Base-by-base conservation (phyloP, 1,140 invertebrate genomes). In the Zaprionus gabonicus region DNA sequence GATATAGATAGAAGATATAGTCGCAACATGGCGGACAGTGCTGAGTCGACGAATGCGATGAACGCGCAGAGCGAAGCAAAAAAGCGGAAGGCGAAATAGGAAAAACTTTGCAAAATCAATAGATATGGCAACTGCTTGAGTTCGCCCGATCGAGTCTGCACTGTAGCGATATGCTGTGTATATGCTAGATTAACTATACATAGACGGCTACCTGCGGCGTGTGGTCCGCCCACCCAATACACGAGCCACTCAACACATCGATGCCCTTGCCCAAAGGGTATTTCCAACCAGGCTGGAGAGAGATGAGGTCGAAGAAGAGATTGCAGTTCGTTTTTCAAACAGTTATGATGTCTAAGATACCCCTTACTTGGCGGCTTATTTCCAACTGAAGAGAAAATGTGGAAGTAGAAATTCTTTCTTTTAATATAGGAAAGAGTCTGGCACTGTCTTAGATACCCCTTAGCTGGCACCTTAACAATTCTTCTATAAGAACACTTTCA, bases 1-100 rank as follows among this genome's bases (percentile, higher is more conserved):
- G 67, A 76, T 79, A 80, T 63, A 46, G 53, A 55, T 31, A 34
- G n/a, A 67, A 67, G 65, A 67, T 67, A 67, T 58, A 58, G 31
- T 20, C 62, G 20, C 1, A 13, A 13, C 23, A 23, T 6, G 25
- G 31, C 13, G 27, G 34, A 46, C 41, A 46, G 41, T 46, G 41
- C n/a, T 5, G 13, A 38, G 36, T 38, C 7, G 41, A 44, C n/a
- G 41, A 44, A 6, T 17, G 41, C 41, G 41, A 17, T 17, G 41
- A 44, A 17, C 41, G 5, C 2, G 17, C n/a, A 41, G n/a, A 4
- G 36, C 12, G 17, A 41, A 7, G 38, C 15, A 6, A n/a, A 17
- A 41, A 17, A 41, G 15, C 15, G 4, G n/a, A 17, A 36, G 10
- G n/a, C 27, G 53, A 25, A 56, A 6, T 28, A 31, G 10, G 23